phyloP scores from a whole-genome alignment of 2,113 vertebrate genomes.

The Bos indicus region DNA sequence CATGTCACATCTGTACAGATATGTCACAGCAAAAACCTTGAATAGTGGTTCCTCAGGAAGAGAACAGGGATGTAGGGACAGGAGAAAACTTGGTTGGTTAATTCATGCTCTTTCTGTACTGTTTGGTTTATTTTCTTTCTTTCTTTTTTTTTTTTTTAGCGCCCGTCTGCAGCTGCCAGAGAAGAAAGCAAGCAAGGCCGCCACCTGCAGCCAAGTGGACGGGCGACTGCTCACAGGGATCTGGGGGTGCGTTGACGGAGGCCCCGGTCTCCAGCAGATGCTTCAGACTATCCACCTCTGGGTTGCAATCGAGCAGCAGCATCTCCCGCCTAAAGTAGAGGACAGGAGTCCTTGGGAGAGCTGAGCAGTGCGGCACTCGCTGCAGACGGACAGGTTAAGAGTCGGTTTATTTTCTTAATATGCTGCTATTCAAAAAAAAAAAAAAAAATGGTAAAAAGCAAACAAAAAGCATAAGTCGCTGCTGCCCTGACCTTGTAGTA shows the following conservation, averaged over 20 bases:
- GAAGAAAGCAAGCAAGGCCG: conserved; percentile 79
- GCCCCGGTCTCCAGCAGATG: conserved; percentile 76
- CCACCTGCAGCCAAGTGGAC: conserved; percentile 82
- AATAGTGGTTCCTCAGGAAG: not conserved
- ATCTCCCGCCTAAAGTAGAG: not conserved
- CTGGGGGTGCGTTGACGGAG: conserved; percentile 78
- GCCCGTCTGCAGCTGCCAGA: conserved; percentile 83
- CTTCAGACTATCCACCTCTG: conserved; percentile 51
- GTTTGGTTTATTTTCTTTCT: not conserved
- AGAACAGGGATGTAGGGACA: not conserved
- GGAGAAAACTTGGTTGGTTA: not conserved
- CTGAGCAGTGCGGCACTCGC: too few species aligned
- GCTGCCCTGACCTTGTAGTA: not conserved
- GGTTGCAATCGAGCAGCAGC: conserved; percentile 32
- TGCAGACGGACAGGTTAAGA: too few species aligned
- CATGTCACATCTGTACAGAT: not conserved
- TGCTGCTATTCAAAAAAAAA: not conserved
- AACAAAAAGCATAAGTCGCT: not conserved
- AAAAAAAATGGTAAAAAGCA: not conserved
- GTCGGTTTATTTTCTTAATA: not conserved
- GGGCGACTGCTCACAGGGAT: conserved; percentile 78
- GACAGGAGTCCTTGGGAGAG: not conserved
- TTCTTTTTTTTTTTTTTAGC: conserved; percentile 19
- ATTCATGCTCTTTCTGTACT: not conserved
- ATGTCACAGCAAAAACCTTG: not conserved